Base-by-base conservation (phyloP, 2,797 vertebrate genomes). In the Alfaro cultratus region DNA sequence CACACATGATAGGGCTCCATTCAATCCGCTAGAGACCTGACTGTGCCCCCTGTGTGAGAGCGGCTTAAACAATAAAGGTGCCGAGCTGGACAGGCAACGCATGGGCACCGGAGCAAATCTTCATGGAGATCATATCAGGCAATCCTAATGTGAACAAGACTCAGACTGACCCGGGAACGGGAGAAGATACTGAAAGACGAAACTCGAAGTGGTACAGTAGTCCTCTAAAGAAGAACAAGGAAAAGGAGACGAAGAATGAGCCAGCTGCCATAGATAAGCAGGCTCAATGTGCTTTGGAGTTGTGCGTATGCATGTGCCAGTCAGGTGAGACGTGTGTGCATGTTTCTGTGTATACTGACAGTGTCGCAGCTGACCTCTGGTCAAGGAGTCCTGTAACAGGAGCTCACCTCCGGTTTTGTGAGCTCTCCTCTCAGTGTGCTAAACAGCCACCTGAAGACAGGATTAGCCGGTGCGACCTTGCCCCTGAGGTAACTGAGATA, bases 391-490 rank as follows among this genome's bases (percentile, higher is more conserved):
- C 94, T 95, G 95, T 96, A 96, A 96, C 90, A 85, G 86, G 95
- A 97, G 94, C 95, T 95, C 94, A 93, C 94, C 92, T 92, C 91
- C 91, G 91, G 94, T 91, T 94, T 92, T 85, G 85, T 82, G 53
- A 95, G 94, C 93, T 92, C 92, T 93, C 87, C 90, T 95, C 92
- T 95, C 91, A 88, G 89, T 94, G 94, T 88, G 92, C 93, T 95
- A 93, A 96, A 95, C 94, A 96, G 93, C 93, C 94, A 95, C 94
- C 95, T 96, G 94, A 95, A 95, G 93, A 95, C 94, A 94, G 94
- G 95, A 95, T 95, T 94, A 94, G 91, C 90, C 85, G 90, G 91
- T 90, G 91, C 94, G 94, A 95, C 94, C 94, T 74, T 83, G 93
- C 92, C 92, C 90, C 87, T 89, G 86, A 95, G 92, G 94, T 95